phyloP scores from a whole-genome alignment of 2,113 vertebrate genomes.

The Mirza zaza region DNA sequence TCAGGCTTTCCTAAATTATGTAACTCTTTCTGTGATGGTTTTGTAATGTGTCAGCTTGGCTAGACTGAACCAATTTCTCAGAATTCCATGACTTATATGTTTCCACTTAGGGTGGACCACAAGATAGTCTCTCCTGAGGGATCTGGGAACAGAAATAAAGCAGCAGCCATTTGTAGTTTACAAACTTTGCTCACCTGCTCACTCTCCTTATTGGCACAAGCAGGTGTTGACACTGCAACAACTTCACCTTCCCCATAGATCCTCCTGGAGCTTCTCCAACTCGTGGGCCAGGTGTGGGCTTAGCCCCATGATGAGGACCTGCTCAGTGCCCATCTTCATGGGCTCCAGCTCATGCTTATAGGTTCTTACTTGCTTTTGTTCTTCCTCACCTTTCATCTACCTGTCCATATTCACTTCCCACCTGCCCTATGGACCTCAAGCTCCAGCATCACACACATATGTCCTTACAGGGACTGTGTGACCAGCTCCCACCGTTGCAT shows the following conservation, averaged over 20 bases:
- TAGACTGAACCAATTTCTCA: background rate
- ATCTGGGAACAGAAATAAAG: background rate
- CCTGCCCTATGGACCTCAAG: background rate
- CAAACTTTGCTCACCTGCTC: rapidly evolving
- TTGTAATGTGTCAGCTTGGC: background rate
- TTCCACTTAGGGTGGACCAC: background rate
- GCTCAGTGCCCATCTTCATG: too few species aligned
- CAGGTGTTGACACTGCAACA: too few species aligned
- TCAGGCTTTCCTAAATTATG: background rate
- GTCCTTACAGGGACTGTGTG: too few species aligned
- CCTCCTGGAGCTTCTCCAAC: background rate
- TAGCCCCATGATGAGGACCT: background rate
- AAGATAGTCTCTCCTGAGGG: background rate
- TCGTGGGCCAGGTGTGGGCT: background rate
- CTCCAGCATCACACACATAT: background rate
- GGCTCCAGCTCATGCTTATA: rapidly evolving
- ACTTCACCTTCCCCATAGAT: background rate
- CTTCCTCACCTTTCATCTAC: background rate
- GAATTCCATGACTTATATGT: background rate
- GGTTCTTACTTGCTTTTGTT: background rate
- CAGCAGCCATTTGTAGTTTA: background rate
- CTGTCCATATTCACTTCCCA: background rate
- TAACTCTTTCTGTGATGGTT: background rate
- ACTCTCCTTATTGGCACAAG: background rate
- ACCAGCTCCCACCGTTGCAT: background rate